Percentiles rank a stretch among this genome's conserved stretches.
Conservation (phyloP, 2,797 vertebrate species). For the Phoebastria nigripes region DNA sequence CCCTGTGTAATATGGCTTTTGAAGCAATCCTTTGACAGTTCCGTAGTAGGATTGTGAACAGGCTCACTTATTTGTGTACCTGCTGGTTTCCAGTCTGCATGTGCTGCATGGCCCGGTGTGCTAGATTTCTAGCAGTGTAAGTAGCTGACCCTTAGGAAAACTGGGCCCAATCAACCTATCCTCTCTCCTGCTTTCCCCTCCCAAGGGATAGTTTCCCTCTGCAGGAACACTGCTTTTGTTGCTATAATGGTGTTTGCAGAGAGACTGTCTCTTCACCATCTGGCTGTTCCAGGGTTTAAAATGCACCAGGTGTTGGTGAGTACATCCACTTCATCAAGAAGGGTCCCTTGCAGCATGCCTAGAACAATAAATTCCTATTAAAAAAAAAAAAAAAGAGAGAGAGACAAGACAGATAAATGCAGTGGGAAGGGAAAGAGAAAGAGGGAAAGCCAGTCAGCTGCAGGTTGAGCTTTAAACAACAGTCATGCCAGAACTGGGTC, state of each 20-base stretch:
- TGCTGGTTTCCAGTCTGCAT: background rate
- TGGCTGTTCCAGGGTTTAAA: background rate
- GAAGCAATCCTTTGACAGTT: conserved; percentile 10
- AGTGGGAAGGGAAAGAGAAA: background rate
- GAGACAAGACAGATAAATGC: background rate
- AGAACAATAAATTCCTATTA: background rate
- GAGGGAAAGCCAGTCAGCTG: background rate
- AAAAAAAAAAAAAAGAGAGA: background rate
- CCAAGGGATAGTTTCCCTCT: background rate
- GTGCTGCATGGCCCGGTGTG: background rate
- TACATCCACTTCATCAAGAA: background rate
- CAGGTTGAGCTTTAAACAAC: background rate
- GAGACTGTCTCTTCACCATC: background rate
- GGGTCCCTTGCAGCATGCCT: background rate
- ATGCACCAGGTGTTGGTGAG: background rate
- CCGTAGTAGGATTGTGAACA: background rate
- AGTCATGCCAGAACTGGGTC: background rate
- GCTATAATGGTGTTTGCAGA: background rate
- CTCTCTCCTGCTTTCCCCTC: background rate
- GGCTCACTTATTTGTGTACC: background rate
- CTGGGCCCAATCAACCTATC: rapidly evolving
- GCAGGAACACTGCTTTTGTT: background rate
- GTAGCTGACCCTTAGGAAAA: background rate
- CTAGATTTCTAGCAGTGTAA: background rate
- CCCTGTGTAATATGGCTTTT: background rate